Conservation (phyloP, 2,797 vertebrate species). For the Myoxocephalus aenaeus region DNA sequence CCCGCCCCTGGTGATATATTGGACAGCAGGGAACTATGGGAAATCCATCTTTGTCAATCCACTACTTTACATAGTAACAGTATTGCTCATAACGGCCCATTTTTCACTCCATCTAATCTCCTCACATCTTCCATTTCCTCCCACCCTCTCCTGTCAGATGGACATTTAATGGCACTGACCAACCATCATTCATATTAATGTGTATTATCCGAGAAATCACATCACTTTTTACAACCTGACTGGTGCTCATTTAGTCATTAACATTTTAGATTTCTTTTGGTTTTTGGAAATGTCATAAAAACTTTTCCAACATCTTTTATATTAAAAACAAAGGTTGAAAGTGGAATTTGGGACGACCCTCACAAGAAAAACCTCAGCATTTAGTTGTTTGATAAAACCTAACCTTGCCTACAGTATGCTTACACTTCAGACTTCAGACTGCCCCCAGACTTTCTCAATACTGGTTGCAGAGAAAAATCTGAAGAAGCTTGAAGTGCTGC, state of each 20-base stretch:
- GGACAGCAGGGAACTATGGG: constrained; percentile 52
- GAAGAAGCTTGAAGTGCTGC: no score
- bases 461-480: background rate
- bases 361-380: background rate
- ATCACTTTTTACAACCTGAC: constrained; percentile 57
- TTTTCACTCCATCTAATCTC: constrained; percentile 73
- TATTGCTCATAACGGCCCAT: constrained; percentile 67
- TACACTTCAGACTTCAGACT: no score
- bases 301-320: constrained; percentile 19
- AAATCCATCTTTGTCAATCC: constrained; percentile 73
- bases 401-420: background rate
- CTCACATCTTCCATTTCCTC: constrained; percentile 67
- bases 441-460: background rate
- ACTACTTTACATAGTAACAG: constrained; percentile 65
- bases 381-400: background rate
- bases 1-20: constrained; percentile 56
- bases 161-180: constrained; percentile 65
- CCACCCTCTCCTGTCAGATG: constrained; percentile 60
- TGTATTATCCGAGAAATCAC: constrained; percentile 61
- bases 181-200: constrained; percentile 67
- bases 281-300: constrained; percentile 32
- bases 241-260: constrained; percentile 25
- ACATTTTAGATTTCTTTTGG: constrained; percentile 10
- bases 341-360: background rate
- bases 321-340: background rate